Conservation (phyloP, 1,140 invertebrate genomes). For the Ganaspis sp. region DNA sequence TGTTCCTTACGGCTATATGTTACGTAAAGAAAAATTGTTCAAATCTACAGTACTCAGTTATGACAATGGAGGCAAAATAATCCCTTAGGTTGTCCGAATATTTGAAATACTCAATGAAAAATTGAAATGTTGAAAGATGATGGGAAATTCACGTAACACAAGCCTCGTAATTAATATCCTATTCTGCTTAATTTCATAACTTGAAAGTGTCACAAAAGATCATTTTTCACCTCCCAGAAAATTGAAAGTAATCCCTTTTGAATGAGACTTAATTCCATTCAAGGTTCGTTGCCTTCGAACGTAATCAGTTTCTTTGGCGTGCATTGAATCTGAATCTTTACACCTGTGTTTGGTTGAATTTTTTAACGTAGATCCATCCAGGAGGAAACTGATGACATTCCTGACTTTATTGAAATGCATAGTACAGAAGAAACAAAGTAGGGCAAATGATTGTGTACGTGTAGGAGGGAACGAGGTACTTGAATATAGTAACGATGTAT, state of each 20-base stretch:
- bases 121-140: too few relatives aligned
- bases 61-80: too few relatives aligned
- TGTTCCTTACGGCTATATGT: too few relatives aligned
- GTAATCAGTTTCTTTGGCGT: background rate
- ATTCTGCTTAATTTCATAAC: slow-evolving; percentile 11
- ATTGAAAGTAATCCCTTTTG: slow-evolving; percentile 24
- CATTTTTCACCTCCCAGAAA: slow-evolving; percentile 11
- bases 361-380: background rate
- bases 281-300: slow-evolving; percentile 12
- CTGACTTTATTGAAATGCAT: background rate
- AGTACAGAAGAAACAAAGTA: slow-evolving; percentile 16
- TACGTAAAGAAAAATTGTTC: too few relatives aligned
- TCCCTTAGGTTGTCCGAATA: too few relatives aligned
- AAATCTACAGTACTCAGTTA: too few relatives aligned
- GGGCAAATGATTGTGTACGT: background rate
- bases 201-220: background rate
- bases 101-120: too few relatives aligned
- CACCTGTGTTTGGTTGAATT: background rate
- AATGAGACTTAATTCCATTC: slow-evolving; percentile 28
- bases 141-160: too few relatives aligned
- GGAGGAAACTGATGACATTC: slow-evolving; percentile 1
- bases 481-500: background rate
- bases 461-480: background rate
- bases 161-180: background rate
- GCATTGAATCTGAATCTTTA: background rate